A percentile compares a stretch with the other conserved stretches of the same genome.
Evolutionary conservation across 2,797 vertebrate genomes (phyloP).

Genomic region (Acropternis orthonyx): DNA sequence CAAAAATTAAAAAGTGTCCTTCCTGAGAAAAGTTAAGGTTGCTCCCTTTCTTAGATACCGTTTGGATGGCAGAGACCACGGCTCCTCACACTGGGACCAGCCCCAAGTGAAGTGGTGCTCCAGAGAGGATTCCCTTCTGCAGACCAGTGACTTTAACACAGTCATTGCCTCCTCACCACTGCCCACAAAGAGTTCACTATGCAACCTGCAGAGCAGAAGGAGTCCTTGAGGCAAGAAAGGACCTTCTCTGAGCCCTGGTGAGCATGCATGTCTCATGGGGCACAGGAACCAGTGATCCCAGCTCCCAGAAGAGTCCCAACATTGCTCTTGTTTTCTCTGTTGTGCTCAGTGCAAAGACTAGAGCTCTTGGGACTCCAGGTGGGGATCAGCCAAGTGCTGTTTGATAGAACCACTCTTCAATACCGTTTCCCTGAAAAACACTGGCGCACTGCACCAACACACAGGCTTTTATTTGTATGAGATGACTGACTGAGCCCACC

Average conservation of each 20-base stretch:
- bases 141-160: background rate
- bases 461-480: background rate
- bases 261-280: background rate
- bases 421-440: background rate
- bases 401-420: constrained; percentile 31
- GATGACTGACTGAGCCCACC: background rate
- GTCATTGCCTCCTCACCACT: background rate
- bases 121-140: background rate
- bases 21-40: background rate
- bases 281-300: background rate
- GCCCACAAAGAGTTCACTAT: background rate
- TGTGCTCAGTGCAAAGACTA: constrained; percentile 8
- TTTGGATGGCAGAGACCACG: background rate
- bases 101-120: rapidly evolving
- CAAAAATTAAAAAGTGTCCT: background rate
- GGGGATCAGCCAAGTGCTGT: background rate
- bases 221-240: background rate
- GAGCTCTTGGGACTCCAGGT: constrained; percentile 40
- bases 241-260: background rate
- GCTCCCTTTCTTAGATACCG: background rate
- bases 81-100: background rate
- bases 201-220: background rate
- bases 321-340: constrained; percentile 31
- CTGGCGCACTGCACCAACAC: background rate
- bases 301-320: background rate